Conservation (phyloP, 2,113 vertebrate genomes). For the Pterocles burchelli region DNA sequence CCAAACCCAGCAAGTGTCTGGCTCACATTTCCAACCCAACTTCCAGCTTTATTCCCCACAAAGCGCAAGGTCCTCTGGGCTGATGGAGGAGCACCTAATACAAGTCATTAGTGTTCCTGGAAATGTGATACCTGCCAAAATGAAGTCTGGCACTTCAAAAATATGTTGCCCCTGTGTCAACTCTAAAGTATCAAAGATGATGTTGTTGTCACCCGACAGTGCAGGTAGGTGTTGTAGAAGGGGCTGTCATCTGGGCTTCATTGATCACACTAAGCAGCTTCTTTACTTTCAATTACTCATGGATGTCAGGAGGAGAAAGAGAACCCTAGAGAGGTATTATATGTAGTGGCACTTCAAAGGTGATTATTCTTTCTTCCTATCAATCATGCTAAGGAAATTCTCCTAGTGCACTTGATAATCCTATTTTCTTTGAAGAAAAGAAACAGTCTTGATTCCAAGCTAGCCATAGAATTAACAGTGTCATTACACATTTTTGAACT, state of each 20-base stretch:
- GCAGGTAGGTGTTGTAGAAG: constrained; percentile 57
- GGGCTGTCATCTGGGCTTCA: constrained; percentile 69
- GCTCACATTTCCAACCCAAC: neutral
- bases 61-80: neutral
- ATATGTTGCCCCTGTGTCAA: constrained; percentile 32
- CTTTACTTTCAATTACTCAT: constrained; percentile 75
- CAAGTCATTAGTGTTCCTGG: neutral
- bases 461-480: constrained; percentile 66
- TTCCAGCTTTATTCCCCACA: neutral
- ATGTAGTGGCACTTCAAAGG: constrained; percentile 77
- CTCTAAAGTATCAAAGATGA: constrained; percentile 13
- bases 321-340: constrained; percentile 72
- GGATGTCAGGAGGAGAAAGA: constrained; percentile 73
- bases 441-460: constrained; percentile 63
- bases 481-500: constrained; percentile 70
- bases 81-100: neutral
- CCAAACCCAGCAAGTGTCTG: neutral
- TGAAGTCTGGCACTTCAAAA: constrained; percentile 29
- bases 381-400: constrained; percentile 80
- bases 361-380: constrained; percentile 79
- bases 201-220: constrained; percentile 30
- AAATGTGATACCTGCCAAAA: neutral
- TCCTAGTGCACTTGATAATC: constrained; percentile 73
- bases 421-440: constrained; percentile 76
- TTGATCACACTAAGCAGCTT: constrained; percentile 73